A percentile compares a stretch with the other conserved stretches of the same genome.
Conservation (phyloP, 2,888 invertebrate species). For the Patella caerulea region DNA sequence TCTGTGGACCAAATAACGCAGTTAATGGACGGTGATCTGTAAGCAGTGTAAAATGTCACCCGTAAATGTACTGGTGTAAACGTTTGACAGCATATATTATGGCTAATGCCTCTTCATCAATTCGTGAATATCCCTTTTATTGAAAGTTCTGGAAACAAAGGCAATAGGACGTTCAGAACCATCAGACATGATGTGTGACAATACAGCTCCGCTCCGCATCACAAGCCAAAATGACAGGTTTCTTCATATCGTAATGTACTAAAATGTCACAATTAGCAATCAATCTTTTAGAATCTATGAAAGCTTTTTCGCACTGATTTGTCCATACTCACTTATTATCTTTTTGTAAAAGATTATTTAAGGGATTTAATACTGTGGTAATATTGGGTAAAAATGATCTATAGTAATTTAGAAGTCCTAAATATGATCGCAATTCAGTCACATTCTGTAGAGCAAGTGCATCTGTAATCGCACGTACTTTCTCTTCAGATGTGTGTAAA, state of each 20-base stretch:
- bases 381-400: conserved; percentile 21
- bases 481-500: conserved; percentile 37
- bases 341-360: conserved; percentile 31
- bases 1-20: conserved; percentile 61
- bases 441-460: conserved; percentile 49
- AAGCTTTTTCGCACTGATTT: conserved; percentile 24
- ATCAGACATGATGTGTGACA: conserved; percentile 56
- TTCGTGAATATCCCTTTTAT: conserved; percentile 30
- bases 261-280: conserved; percentile 28
- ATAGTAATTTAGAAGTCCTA: conserved; percentile 14
- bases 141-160: conserved; percentile 17
- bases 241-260: too few relatives aligned
- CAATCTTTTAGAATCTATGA: conserved; percentile 39
- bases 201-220: conserved; percentile 35
- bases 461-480: conserved; percentile 45
- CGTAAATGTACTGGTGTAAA: conserved; percentile 44
- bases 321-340: conserved; percentile 40
- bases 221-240: too few relatives aligned
- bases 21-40: conserved; percentile 71
- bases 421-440: conserved; percentile 45
- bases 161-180: conserved; percentile 26
- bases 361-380: conserved; percentile 15
- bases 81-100: conserved; percentile 38
- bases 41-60: conserved; percentile 45
- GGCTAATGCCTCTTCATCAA: conserved; percentile 41